These are phyloP conservation scores for Diachasmimorpha longicaudata DNA, from an alignment of 1,140 invertebrate genomes.

Conservation along the genomic window DNA sequence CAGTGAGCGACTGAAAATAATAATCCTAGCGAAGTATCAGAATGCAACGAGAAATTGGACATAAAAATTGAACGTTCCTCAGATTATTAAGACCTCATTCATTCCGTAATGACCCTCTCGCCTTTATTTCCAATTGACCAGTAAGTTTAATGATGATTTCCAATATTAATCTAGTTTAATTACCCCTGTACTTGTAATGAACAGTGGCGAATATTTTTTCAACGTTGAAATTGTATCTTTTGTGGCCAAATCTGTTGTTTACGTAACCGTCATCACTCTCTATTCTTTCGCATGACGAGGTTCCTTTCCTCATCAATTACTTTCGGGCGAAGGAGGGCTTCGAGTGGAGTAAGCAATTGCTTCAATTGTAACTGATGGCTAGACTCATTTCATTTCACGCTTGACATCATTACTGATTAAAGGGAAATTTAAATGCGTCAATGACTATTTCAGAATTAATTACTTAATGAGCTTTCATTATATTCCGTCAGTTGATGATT, in stretches of 20 bases:
- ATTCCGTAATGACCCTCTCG: neutral
- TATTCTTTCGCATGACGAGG: neutral
- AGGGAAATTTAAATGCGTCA: neutral
- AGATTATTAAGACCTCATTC: neutral
- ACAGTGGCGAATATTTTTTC: neutral
- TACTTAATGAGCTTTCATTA: neutral
- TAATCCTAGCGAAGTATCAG: no score
- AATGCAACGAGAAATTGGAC: no score
- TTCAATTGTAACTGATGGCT: neutral
- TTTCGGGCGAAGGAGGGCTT: neutral
- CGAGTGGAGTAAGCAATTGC: neutral
- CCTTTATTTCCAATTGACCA: neutral
- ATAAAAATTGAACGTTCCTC: no score
- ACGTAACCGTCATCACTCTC: neutral
- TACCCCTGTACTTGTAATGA: neutral
- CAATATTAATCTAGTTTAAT: neutral
- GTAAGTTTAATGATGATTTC: neutral
- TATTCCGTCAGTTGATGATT: neutral
- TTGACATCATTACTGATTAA: neutral
- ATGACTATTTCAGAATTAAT: neutral
- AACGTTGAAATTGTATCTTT: neutral
- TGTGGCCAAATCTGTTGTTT: neutral
- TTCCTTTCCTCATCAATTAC: conserved; percentile 4
- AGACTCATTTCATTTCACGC: neutral
- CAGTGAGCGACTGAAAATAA: no score